Base-by-base conservation (phyloP, 2,797 vertebrate genomes). In the Salmo trutta region DNA sequence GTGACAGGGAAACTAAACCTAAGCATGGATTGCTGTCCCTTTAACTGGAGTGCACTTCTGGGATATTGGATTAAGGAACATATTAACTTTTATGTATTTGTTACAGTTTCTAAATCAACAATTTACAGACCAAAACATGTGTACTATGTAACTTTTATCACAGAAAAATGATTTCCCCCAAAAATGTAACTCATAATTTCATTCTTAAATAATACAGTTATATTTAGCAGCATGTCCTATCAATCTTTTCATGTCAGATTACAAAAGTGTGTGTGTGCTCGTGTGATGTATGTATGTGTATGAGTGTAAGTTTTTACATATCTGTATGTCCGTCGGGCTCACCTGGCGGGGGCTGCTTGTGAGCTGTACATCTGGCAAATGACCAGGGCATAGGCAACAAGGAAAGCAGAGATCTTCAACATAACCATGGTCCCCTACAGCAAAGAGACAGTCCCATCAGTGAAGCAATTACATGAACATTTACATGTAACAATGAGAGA, bases 291-390 rank as follows among this genome's bases (percentile, higher is more conserved):
- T 65, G 27, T 54, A 29, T 56, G 16, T 19, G 3, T 75, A 21
- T 69, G 27, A 21, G 4, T 69, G n/a, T 47, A 1, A 31, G 15
- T 70, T 17, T 5, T 2, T 31, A 33, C 24, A 21, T 19, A 10
- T 21, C 47, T 15, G 47, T n/a, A 19, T 4, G 52, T 71, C 68
- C 29, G 31, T 78, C 33, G 21, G 53, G 72, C 91, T 94, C 94
- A 99, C 98, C 97, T 97, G 94, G 95, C 91, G 62, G 97, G 96
- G 24, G 94, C 94, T 41, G 97, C 96, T 82, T 95, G 95, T 89
- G 95, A 95, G 94, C 94, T 93, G 84, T 94, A 95, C 93, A 96
- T 96, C 94, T 97, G 97, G 94, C 96, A 97, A 80, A 96, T 93
- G 84, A 97, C 94, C 95, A 98, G 94, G 88, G 96, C 90, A 89